Base-by-base conservation (phyloP, 2,113 vertebrate genomes). In the Pyrgilauda ruficollis region DNA sequence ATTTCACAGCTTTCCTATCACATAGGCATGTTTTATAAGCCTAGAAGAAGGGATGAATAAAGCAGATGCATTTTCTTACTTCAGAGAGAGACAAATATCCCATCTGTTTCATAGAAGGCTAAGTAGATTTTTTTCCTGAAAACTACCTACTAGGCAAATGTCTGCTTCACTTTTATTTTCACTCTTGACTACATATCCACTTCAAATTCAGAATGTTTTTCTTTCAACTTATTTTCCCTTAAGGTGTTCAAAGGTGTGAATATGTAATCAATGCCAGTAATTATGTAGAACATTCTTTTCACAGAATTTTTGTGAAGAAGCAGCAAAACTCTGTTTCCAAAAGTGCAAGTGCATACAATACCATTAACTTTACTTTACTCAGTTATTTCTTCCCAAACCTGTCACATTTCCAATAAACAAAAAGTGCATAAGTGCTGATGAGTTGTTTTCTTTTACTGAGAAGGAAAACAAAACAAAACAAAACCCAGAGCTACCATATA, bases 81-180 rank as follows among this genome's bases (percentile, higher is more conserved):
- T 90, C 47, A 94, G 61, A 94, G 74, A 91, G 52, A 88, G 80
- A 89, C 50, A 93, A 96, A 87, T 89, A 89, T 73, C 53, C 59
- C 69, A 89, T 87, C 80, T 94, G 55, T 73, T 96, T 90, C 64
- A 63, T 61, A 75, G 18, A 68, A 87, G 37, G 24, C 44, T 67
- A 76, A 96, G 70, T 39, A 96, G 86, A 61, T 85, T 78, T 89
- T 61, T 82, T 89, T 91, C 46, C 63, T 85, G 33, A 95, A 66
- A 95, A 67, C 44, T 91, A 66, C 90, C 44, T 74, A 95, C 64
- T 49, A 95, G 67, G 67, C 41, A 94, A 95, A 90, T 77, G 63
- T 83, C 74, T 90, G 53, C 23, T 87, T 87, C 80, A 75, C n/a
- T 95, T 91, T 93, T 90, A 86, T 90, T 95, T 94, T 94, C 52